These are phyloP conservation scores for Ganaspis brasiliensis DNA, from an alignment of 2,888 invertebrate genomes.

Conservation along the genomic window DNA sequence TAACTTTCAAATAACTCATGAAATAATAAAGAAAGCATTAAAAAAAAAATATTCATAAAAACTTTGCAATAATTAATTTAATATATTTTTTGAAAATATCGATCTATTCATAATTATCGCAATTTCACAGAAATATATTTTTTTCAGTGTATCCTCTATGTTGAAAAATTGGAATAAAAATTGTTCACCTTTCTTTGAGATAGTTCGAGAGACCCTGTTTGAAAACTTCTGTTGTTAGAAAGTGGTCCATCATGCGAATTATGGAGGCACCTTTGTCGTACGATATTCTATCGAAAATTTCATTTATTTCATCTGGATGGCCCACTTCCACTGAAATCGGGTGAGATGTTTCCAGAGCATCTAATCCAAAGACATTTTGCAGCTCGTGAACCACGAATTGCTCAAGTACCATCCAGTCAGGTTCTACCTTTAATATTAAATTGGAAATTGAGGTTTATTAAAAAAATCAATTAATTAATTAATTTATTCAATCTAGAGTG, in stretches of 20 bases:
- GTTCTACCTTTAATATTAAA: constrained; percentile 72
- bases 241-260: constrained; percentile 95
- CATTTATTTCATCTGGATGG: constrained; percentile 82
- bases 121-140: background rate
- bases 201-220: constrained; percentile 68
- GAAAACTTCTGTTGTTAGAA: constrained; percentile 90
- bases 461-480: too few relatives aligned
- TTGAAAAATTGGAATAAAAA: background rate
- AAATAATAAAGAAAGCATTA: too few relatives aligned
- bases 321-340: constrained; percentile 75
- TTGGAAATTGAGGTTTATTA: too few relatives aligned
- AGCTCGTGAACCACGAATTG: constrained; percentile 80
- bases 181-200: constrained; percentile 67
- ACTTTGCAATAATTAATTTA: too few relatives aligned
- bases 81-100: too few relatives aligned
- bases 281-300: constrained; percentile 69
- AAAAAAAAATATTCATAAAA: too few relatives aligned
- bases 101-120: background rate
- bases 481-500: too few relatives aligned
- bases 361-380: constrained; percentile 79
- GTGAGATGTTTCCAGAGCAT: constrained; percentile 80
- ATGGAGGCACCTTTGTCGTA: constrained; percentile 81
- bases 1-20: too few relatives aligned
- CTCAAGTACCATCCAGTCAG: constrained; percentile 80
- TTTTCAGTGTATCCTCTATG: too few relatives aligned